Evolutionary conservation across 2,797 vertebrate species (phyloP).

Genomic region (Bradypus variegatus): DNA sequence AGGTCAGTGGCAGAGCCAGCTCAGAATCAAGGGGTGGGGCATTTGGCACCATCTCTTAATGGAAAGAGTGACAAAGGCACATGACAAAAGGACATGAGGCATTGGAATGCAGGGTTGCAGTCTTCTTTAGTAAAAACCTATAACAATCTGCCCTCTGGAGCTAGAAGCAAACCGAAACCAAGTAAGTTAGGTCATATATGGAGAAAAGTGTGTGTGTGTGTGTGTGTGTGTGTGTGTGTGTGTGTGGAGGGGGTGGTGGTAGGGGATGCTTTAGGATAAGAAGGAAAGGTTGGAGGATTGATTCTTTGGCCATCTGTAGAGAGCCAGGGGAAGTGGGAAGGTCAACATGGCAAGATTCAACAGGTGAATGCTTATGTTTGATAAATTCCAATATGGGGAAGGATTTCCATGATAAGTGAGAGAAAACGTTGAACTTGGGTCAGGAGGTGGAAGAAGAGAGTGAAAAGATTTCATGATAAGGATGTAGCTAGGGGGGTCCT

Average conservation of each 20-base stretch:
- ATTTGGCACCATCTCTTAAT: not conserved
- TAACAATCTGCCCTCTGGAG: not conserved
- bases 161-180: not conserved
- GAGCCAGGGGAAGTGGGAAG: not conserved
- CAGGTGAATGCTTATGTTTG: not conserved
- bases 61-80: not conserved
- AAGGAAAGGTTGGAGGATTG: rapidly evolving
- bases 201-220: not conserved
- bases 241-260: rapidly evolving
- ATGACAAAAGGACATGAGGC: rapidly evolving
- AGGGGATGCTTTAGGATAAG: not conserved
- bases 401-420: not conserved
- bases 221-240: no score
- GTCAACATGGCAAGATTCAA: no score
- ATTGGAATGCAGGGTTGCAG: not conserved
- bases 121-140: not conserved
- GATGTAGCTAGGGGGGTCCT: not conserved
- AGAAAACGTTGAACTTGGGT: not conserved
- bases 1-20: not conserved
- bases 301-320: not conserved
- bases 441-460: not conserved
- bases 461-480: constrained; percentile 15
- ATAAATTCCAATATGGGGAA: not conserved
- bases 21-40: not conserved
- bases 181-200: not conserved